A percentile compares a stretch with the other conserved stretches of the same genome.
Evolutionary conservation across 2,888 invertebrate genomes (phyloP).

Genomic region (Machimus atricapillus): DNA sequence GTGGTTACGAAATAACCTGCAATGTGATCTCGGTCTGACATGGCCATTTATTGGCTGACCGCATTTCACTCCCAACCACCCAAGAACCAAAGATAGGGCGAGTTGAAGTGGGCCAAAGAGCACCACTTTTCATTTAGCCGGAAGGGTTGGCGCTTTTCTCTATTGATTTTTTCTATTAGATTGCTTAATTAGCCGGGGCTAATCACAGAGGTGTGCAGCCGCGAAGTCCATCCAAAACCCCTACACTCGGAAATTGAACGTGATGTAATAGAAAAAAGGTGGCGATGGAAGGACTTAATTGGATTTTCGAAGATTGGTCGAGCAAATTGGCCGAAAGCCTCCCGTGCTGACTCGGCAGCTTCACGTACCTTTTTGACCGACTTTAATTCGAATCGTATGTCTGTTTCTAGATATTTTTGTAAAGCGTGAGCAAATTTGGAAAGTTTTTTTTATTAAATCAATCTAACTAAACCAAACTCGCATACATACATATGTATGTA

Average conservation of each 20-base stretch:
- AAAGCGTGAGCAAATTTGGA: no score
- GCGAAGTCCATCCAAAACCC: background rate
- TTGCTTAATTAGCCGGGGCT: background rate
- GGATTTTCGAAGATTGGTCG: background rate
- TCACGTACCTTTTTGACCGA: background rate
- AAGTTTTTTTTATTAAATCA: no score
- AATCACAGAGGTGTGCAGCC: background rate
- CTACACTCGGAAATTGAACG: background rate
- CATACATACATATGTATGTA: no score
- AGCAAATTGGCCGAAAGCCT: background rate
- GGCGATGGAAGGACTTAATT: background rate
- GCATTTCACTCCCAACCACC: background rate
- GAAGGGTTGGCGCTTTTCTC: background rate
- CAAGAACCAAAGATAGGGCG: background rate
- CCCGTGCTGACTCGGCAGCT: background rate
- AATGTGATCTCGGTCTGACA: background rate
- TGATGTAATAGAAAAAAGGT: background rate
- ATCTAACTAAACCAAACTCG: no score
- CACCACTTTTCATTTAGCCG: background rate
- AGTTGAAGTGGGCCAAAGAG: background rate
- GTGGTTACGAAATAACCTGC: background rate
- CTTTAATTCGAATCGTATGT: no score
- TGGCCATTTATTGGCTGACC: background rate
- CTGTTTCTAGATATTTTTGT: no score
- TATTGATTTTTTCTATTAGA: slow-evolving; percentile 1